These are phyloP conservation scores for Stigmatopora nigra DNA, from an alignment of 2,113 vertebrate genomes.

Conservation along the genomic window DNA sequence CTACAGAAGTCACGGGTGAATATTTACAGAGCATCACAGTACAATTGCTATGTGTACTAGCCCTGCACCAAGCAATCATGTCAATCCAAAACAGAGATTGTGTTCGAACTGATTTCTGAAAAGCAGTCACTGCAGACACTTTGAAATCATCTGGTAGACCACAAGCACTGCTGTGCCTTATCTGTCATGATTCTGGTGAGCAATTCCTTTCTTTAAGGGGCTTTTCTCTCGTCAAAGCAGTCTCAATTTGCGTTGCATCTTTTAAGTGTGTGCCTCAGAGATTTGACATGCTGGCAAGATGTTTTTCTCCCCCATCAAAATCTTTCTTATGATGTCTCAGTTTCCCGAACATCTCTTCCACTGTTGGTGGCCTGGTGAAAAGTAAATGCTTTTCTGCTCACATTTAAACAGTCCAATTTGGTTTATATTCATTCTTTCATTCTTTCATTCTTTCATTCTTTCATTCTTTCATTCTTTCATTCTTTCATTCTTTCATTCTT, in stretches of 20 bases:
- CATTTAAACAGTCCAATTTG: conserved; percentile 20
- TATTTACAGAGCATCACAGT: conserved; percentile 13
- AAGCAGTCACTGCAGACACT: conserved; percentile 35
- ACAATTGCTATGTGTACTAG: conserved; percentile 10
- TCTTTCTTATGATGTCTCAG: conserved; percentile 18
- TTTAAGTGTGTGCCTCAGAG: conserved; percentile 30
- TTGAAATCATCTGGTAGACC: conserved; percentile 45
- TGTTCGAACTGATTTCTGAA: conserved; percentile 44
- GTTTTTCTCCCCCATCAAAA: conserved; percentile 9
- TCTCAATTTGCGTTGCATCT: conserved; percentile 35
- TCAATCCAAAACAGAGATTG: conserved; percentile 41
- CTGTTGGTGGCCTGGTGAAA: background rate
- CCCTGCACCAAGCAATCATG: conserved; percentile 16
- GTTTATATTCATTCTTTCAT: background rate
- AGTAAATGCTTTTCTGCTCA: conserved; percentile 10
- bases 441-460: background rate
- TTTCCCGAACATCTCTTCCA: background rate
- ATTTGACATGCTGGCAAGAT: conserved; percentile 44
- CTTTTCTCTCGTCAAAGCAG: conserved; percentile 45
- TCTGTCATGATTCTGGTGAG: conserved; percentile 47
- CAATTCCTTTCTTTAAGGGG: conserved; percentile 48
- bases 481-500: background rate
- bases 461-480: background rate
- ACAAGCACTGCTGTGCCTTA: conserved; percentile 28
- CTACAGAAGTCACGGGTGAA: conserved; percentile 27